Base-by-base conservation (phyloP, 1,140 invertebrate genomes). In the Apis cerana region DNA sequence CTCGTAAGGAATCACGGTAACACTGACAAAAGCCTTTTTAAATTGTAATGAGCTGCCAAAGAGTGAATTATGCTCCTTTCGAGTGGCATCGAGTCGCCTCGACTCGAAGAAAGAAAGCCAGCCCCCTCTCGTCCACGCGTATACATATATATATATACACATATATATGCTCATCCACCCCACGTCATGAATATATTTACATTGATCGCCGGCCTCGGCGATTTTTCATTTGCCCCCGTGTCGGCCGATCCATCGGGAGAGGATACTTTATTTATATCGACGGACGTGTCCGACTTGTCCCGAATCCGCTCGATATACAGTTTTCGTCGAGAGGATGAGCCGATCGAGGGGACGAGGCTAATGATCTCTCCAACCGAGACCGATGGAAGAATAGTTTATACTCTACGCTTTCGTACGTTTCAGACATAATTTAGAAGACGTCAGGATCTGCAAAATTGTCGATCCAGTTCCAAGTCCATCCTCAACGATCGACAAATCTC, bases 41-140 rank as follows among this genome's bases (percentile, higher is more conserved):
- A 94, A 94, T 94, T 94, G 92, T 94, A 94, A 94, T 93, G 93
- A 94, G 92, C 93, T 94, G 93, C 92, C 93, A 94, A 94, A 94
- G 91, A 91, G 92, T 94, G 93, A 94, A 92, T 94, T 94, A 94
- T 94, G 92, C 90, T 84, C 91, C 90, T 90, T 88, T 89, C 92
- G 87, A 93, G 90, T 93, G 93, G 90, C 92, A 92, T 90, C 90
- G 90, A 81, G 90, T 91, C 82, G 81, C 33, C 33, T 88, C 88
- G 75, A 54, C 75, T 72, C 78, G 54, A 54, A 48, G 33, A 48
- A 71, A 43, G 33, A n/a, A 19, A 17, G n/a, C 54, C 15, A 10
- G 0, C 17, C 21, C 33, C 54, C n/a, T 13, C 4, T 7, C 3
- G n/a, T n/a, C n/a, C 67, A 58, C 86, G 90, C 86, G 86, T 84